phyloP scores from a whole-genome alignment of 2,888 invertebrate species.

The Chaetogeoica ovagalla region DNA sequence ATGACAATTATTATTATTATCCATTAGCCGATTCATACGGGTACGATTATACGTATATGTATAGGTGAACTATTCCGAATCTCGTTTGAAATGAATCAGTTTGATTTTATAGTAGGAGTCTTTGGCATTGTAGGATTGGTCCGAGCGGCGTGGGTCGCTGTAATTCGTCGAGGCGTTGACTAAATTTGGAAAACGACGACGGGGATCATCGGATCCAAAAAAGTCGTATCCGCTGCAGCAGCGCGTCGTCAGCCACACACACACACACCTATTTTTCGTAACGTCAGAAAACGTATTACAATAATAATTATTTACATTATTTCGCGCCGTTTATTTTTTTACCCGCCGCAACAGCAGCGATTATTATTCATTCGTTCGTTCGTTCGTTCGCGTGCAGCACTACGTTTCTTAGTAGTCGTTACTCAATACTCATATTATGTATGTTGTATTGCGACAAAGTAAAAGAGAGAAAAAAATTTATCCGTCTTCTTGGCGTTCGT shows the following conservation, averaged over 20 bases:
- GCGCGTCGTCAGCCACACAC: no score
- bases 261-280: constrained; percentile 29
- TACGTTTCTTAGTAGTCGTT: background rate
- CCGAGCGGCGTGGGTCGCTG: constrained; percentile 24
- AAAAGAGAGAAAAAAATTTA: no score
- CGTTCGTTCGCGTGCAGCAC: background rate
- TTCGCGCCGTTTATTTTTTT: background rate
- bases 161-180: constrained; percentile 30
- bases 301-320: constrained; percentile 3
- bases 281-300: background rate
- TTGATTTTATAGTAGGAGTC: constrained; percentile 25
- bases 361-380: no score
- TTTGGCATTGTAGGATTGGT: constrained; percentile 31
- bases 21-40: no score
- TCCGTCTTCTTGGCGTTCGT: no score
- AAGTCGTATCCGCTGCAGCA: constrained; percentile 8
- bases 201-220: no score
- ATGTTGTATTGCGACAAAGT: no score
- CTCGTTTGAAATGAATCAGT: background rate
- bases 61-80: background rate
- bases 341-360: background rate
- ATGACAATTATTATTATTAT: background rate
- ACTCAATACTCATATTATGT: no score
- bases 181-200: constrained; percentile 34
- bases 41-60: no score